Evolutionary conservation across 2,888 invertebrate genomes (phyloP).

Genomic region (Meteorus colon): DNA sequence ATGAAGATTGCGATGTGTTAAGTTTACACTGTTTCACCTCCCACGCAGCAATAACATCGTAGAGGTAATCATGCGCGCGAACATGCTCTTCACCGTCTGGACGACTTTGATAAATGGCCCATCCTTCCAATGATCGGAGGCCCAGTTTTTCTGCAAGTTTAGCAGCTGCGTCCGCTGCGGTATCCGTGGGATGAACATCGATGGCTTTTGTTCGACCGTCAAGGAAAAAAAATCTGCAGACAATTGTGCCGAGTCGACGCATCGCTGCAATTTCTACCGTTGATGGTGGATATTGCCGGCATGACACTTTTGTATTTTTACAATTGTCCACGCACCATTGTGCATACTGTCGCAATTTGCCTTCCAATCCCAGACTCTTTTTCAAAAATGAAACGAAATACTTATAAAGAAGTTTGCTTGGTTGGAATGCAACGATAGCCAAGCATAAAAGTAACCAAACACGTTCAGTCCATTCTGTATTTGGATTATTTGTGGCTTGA

Average conservation of each 20-base stretch:
- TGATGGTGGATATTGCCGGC: conserved; percentile 89
- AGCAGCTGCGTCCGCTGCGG: conserved; percentile 91
- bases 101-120: conserved; percentile 95
- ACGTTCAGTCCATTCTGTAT: conserved; percentile 86
- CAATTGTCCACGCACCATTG: conserved; percentile 96
- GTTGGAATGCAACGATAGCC: conserved; percentile 93
- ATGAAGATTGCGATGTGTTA: conserved; percentile 74
- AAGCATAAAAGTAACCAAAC: conserved; percentile 93
- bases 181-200: conserved; percentile 95
- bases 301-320: conserved; percentile 87
- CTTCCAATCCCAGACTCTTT: conserved; percentile 81
- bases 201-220: conserved; percentile 96
- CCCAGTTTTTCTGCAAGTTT: conserved; percentile 92
- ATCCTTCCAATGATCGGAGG: conserved; percentile 88
- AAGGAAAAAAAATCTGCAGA: conserved; percentile 94
- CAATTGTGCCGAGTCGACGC: conserved; percentile 91
- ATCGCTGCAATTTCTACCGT: conserved; percentile 95
- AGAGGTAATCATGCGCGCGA: conserved; percentile 91
- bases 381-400: conserved; percentile 86
- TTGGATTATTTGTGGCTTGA: conserved; percentile 92
- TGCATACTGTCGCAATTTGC: conserved; percentile 87
- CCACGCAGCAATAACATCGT: conserved; percentile 96
- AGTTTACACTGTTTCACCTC: conserved; percentile 83
- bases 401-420: conserved; percentile 86
- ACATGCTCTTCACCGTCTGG: conserved; percentile 93